Evolutionary conservation across 2,888 invertebrate genomes (phyloP).

Genomic region (Microctonus aethiopoides): DNA sequence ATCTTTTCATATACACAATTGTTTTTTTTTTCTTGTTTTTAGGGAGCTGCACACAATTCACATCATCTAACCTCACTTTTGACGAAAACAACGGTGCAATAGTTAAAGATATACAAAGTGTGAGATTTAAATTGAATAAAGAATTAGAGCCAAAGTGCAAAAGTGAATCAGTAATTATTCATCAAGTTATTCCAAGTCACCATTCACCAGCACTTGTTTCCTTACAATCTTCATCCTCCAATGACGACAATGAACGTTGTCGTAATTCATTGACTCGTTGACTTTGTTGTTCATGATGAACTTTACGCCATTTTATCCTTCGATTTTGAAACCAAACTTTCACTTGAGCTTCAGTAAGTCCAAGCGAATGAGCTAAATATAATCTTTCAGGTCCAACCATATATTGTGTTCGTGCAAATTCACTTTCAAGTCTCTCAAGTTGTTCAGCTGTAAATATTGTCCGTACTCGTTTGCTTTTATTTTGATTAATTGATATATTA

Average conservation of each 20-base stretch:
- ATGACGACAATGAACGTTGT: constrained; percentile 60
- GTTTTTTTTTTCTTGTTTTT: no score
- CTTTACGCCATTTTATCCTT: constrained; percentile 95
- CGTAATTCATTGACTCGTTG: constrained; percentile 76
- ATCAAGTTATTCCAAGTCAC: constrained; percentile 66
- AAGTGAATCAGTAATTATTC: no score
- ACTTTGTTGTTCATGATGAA: constrained; percentile 91
- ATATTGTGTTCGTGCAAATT: constrained; percentile 96
- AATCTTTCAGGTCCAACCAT: constrained; percentile 97
- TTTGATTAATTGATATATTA: constrained; percentile 60
- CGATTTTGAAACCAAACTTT: constrained; percentile 78
- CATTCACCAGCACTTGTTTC: constrained; percentile 54
- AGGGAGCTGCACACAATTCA: no score
- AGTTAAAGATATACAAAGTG: no score
- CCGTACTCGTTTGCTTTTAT: constrained; percentile 84
- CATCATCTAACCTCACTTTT: no score
- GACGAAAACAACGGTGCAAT: no score
- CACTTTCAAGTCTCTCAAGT: constrained; percentile 90
- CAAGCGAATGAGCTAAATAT: constrained; percentile 88
- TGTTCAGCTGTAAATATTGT: constrained; percentile 98
- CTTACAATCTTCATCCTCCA: constrained; percentile 65
- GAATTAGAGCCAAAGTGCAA: no score
- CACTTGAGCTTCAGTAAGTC: constrained; percentile 90
- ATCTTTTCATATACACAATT: no score
- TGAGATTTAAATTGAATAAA: no score